phyloP scores from a whole-genome alignment of 1,140 invertebrate species.

The Agrilus planipennis region DNA sequence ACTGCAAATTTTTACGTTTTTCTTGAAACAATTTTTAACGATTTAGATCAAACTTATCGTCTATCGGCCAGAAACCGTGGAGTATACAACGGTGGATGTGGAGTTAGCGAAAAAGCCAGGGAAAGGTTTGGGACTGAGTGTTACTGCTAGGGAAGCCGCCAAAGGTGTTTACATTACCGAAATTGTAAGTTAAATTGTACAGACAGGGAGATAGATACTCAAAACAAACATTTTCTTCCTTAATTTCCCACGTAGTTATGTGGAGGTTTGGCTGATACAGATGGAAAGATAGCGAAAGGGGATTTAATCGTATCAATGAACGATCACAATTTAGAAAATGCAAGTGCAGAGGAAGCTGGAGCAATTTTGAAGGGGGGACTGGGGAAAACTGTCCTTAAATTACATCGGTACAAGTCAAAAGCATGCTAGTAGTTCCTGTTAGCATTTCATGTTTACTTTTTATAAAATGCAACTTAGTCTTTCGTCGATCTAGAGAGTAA shows the following conservation, averaged over 20 bases:
- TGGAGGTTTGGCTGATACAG: conserved; percentile 82
- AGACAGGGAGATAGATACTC: too few species aligned
- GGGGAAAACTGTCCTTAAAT: conserved; percentile 65
- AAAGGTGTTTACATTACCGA: conserved; percentile 90
- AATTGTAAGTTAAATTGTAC: conserved; percentile 54
- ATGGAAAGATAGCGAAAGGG: conserved; percentile 83
- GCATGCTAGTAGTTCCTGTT: too few species aligned
- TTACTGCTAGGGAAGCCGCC: conserved; percentile 76
- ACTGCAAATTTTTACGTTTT: background rate
- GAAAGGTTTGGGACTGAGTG: conserved; percentile 83
- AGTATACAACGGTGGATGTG: conserved; percentile 75
- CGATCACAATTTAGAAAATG: conserved; percentile 71
- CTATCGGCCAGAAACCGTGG: conserved; percentile 71
- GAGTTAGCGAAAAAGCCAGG: conserved; percentile 87
- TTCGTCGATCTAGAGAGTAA: too few species aligned
- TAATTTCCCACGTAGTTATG: conserved; percentile 47
- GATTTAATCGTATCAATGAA: conserved; percentile 87
- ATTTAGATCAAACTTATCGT: conserved; percentile 79
- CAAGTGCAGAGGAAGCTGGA: conserved; percentile 75
- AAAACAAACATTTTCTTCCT: background rate
- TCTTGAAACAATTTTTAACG: background rate
- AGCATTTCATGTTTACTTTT: too few species aligned
- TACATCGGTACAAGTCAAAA: conserved; percentile 66
- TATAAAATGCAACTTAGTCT: too few species aligned
- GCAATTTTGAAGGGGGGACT: conserved; percentile 74